Conservation (phyloP, 1,140 invertebrate species). For the Neoseiulus cucumeris region DNA sequence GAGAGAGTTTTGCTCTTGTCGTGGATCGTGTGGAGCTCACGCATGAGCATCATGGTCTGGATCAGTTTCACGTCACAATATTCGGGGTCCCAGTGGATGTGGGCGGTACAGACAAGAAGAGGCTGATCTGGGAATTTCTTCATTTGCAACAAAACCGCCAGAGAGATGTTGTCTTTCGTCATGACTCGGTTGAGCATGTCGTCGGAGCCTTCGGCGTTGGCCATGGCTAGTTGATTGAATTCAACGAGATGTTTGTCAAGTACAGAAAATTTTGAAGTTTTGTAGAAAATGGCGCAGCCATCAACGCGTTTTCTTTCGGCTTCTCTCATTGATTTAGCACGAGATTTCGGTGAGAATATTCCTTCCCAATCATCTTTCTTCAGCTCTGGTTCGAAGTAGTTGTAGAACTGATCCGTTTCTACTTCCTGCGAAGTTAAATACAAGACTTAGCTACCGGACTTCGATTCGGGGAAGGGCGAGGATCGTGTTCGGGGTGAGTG, state of each 20-base stretch:
- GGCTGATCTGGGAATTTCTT: conserved; percentile 69
- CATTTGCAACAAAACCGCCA: conserved; percentile 79
- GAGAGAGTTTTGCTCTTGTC: conserved; percentile 35
- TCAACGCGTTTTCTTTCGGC: conserved; percentile 92
- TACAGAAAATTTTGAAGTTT: conserved; percentile 66
- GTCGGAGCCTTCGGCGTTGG: conserved; percentile 88
- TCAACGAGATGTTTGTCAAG: conserved; percentile 86
- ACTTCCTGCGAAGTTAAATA: conserved; percentile 56
- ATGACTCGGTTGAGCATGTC: conserved; percentile 98
- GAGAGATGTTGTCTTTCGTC: conserved; percentile 97
- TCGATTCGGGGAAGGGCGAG: no score
- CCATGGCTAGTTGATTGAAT: conserved; percentile 96
- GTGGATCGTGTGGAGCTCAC: conserved; percentile 53
- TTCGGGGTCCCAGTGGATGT: conserved; percentile 99
- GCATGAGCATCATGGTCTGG: conserved; percentile 97
- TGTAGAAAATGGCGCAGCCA: conserved; percentile 95
- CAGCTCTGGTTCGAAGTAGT: conserved; percentile 84
- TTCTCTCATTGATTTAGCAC: conserved; percentile 95
- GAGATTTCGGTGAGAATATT: conserved; percentile 95
- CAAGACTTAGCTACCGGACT: no score
- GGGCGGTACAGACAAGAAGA: conserved; percentile 85
- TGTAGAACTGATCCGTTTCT: conserved; percentile 95
- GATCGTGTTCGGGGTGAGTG: no score
- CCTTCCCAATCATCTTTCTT: conserved; percentile 79
- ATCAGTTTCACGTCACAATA: conserved; percentile 99